phyloP scores from a whole-genome alignment of 2,888 invertebrate genomes.

The Tribolium freemani region DNA sequence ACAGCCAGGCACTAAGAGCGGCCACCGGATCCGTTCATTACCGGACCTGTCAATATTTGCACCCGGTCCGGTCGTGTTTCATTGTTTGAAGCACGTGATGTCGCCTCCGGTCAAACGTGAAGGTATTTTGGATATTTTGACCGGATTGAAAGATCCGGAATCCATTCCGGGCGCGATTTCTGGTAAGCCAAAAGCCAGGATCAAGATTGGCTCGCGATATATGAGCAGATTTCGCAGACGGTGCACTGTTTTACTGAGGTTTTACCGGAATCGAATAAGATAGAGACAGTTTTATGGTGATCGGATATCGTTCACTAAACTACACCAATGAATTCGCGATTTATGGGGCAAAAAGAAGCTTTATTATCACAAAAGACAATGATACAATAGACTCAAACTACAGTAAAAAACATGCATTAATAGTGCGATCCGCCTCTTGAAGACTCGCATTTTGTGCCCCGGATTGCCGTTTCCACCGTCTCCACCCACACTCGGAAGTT shows the following conservation, averaged over 20 bases:
- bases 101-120: background rate
- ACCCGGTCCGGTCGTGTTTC: background rate
- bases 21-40: constrained; percentile 24
- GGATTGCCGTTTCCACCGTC: constrained; percentile 64
- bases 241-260: constrained; percentile 54
- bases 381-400: background rate
- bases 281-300: constrained; percentile 67
- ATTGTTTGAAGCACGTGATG: constrained; percentile 12
- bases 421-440: background rate
- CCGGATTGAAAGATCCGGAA: constrained; percentile 7
- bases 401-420: constrained; percentile 2
- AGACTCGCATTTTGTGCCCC: constrained; percentile 67
- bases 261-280: constrained; percentile 62
- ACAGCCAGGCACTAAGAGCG: constrained; percentile 10
- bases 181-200: constrained; percentile 69
- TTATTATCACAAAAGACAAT: constrained; percentile 7
- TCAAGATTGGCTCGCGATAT: constrained; percentile 62
- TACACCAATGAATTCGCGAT: constrained; percentile 58
- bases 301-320: constrained; percentile 60
- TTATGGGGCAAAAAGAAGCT: constrained; percentile 44
- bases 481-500: constrained; percentile 77
- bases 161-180: constrained; percentile 64
- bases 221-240: constrained; percentile 46
- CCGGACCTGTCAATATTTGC: constrained; percentile 30
- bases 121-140: no score